These are phyloP conservation scores for Eriosoma lanigerum DNA, from an alignment of 1,140 invertebrate species.

Conservation along the genomic window DNA sequence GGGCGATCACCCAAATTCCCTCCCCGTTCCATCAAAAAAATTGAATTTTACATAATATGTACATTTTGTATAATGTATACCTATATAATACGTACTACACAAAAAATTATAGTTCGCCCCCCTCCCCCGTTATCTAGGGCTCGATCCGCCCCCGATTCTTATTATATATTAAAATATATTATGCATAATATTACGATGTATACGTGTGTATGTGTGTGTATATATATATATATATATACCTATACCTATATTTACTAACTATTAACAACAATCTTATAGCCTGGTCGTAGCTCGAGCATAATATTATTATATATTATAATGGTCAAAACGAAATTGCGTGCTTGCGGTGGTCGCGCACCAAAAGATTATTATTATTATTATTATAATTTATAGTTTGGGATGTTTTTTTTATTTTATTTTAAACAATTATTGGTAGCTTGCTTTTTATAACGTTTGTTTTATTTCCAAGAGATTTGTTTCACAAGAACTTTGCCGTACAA, in stretches of 20 bases:
- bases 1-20: too few relatives aligned
- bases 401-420: conserved; percentile 43
- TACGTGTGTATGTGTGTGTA: background rate
- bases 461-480: conserved; percentile 38
- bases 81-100: too few relatives aligned
- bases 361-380: conserved; percentile 30
- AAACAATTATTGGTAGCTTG: conserved; percentile 51
- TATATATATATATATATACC: too few relatives aligned
- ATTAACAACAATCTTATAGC: conserved; percentile 42
- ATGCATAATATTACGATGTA: too few relatives aligned
- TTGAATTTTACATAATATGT: too few relatives aligned
- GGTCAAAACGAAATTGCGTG: conserved; percentile 26
- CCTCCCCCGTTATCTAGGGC: too few relatives aligned
- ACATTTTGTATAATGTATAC: too few relatives aligned
- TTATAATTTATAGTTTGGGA: conserved; percentile 44
- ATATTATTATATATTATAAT: background rate
- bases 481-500: conserved; percentile 48
- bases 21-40: too few relatives aligned
- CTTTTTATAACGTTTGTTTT: conserved; percentile 51
- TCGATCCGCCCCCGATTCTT: too few relatives aligned
- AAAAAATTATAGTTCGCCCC: too few relatives aligned
- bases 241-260: too few relatives aligned
- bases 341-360: conserved; percentile 47
- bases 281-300: conserved; percentile 50
- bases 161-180: too few relatives aligned